A percentile compares a stretch with the other conserved stretches of the same genome.
phyloP scores from a whole-genome alignment of 2,888 invertebrate genomes.

The Caenorhabditis macrosperma region DNA sequence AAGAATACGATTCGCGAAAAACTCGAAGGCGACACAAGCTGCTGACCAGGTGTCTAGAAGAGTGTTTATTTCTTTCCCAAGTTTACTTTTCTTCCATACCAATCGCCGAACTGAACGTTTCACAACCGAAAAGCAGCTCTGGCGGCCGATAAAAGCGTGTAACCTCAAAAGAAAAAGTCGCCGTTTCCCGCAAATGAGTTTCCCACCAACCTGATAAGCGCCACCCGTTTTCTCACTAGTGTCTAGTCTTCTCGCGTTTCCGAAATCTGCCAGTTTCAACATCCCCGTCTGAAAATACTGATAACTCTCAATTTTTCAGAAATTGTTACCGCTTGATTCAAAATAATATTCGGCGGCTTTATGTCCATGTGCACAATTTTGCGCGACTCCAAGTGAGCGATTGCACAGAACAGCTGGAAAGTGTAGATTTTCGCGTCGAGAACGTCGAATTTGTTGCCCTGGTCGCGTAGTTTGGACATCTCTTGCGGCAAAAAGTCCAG shows the following conservation, averaged over 20 bases:
- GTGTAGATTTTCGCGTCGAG: slow-evolving; percentile 69
- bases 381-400: slow-evolving; percentile 63
- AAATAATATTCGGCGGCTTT: slow-evolving; percentile 73
- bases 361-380: slow-evolving; percentile 75
- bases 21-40: slow-evolving; percentile 72
- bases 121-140: slow-evolving; percentile 73
- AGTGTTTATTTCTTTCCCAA: neutral
- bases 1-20: slow-evolving; percentile 61
- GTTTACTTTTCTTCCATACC: slow-evolving; percentile 30
- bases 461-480: slow-evolving; percentile 62
- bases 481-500: slow-evolving; percentile 70
- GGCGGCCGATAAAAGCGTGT: slow-evolving; percentile 77
- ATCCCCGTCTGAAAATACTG: slow-evolving; percentile 30
- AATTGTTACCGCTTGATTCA: slow-evolving; percentile 53
- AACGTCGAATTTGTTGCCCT: slow-evolving; percentile 55
- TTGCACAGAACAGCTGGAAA: slow-evolving; percentile 70
- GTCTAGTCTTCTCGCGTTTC: slow-evolving; percentile 67
- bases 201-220: slow-evolving; percentile 64
- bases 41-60: slow-evolving; percentile 74
- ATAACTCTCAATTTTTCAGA: neutral
- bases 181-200: neutral
- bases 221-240: slow-evolving; percentile 34
- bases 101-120: slow-evolving; percentile 66
- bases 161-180: slow-evolving; percentile 48
- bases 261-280: slow-evolving; percentile 75